phyloP scores from a whole-genome alignment of 2,113 vertebrate genomes.

The Lepisosteus oculatus region DNA sequence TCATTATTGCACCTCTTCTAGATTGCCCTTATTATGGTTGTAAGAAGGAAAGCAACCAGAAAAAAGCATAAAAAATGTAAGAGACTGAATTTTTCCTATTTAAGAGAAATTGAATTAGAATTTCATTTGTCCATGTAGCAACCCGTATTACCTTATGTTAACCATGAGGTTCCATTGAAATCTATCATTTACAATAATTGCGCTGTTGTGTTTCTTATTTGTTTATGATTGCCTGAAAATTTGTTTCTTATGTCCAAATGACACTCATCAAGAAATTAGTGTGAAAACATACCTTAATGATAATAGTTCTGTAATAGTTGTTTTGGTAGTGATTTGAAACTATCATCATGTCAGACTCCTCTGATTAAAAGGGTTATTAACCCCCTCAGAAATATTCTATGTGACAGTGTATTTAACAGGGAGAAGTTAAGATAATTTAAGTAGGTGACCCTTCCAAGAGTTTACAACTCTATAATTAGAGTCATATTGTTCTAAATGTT shows the following conservation, averaged over 20 bases:
- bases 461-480: not conserved
- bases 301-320: slow-evolving; percentile 40
- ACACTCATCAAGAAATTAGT: not conserved
- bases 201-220: not conserved
- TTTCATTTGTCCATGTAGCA: too few species aligned
- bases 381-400: slow-evolving; percentile 29
- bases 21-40: too few species aligned
- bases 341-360: slow-evolving; percentile 37
- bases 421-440: slow-evolving; percentile 4
- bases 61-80: too few species aligned
- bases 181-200: not conserved
- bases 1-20: too few species aligned
- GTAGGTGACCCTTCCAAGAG: not conserved
- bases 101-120: too few species aligned
- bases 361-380: slow-evolving; percentile 41
- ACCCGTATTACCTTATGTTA: too few species aligned
- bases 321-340: slow-evolving; percentile 41
- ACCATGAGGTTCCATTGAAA: not conserved
- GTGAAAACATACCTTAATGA: slow-evolving; percentile 19
- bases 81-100: too few species aligned
- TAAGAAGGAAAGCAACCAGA: too few species aligned
- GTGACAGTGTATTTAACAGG: slow-evolving; percentile 18
- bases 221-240: not conserved
- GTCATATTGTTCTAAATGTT: too few species aligned
- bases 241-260: slow-evolving; percentile 8